Base-by-base conservation (phyloP, 2,113 vertebrate genomes). In the Paracanthobrama guichenoti region DNA sequence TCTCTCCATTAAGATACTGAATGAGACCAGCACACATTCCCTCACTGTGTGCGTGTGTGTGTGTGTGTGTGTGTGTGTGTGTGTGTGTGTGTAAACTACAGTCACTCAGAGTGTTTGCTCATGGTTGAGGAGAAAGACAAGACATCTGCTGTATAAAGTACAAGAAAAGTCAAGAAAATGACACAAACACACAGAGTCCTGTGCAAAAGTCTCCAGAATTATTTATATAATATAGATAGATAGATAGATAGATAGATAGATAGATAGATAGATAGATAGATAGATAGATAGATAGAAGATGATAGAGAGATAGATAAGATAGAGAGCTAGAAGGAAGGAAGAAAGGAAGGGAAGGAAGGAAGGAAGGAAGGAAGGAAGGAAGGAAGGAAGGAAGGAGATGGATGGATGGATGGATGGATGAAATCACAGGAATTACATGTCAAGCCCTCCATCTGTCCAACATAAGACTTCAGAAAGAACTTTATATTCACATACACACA, bases 151-250 rank as follows among this genome's bases (percentile, higher is more conserved):
- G n/a, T 13, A 46, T 5, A 7, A 26, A 24, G 22, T 73, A 14
- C n/a, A 46, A 72, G 42, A 72, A 24, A 72, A 44, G 69, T n/a
- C 2, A 14, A 46, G 24, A 92, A 90, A 87, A 88, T 87, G 8
- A 50, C 62, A 46, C 28, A 31, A 69, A 79, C 57, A 69, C 48
- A 71, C 39, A 71, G 60, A 71, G 39, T 3, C 22, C 28, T 46
- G 7, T 35, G 16, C 48, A 12, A 48, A 48, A 18, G 20, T 46
- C 73, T 31, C 20, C 9, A 18, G 8, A 76, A 2, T 10, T 20
- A 39, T 10, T 11, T 39, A 64, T 62, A 13, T 26, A 18, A 16
- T 18, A 55, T 22, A 22, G 53, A 55, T 8, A 18, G 16, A 22
- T 8, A 6, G 53, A 55, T 2, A 2, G 50, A 60, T 13, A 60